These are phyloP conservation scores for Excalfactoria chinensis DNA, from an alignment of 2,113 vertebrate species.

Conservation along the genomic window DNA sequence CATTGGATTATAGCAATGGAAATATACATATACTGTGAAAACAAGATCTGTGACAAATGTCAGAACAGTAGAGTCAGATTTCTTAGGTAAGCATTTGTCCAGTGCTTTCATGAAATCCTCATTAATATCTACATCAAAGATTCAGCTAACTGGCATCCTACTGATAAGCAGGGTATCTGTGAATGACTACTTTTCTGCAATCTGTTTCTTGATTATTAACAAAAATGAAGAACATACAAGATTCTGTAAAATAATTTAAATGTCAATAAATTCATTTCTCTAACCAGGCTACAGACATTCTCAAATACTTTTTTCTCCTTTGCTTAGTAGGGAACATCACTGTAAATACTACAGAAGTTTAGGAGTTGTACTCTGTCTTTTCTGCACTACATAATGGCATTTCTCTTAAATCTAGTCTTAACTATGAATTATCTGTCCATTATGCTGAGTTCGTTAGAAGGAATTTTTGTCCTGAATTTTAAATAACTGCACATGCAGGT, in stretches of 20 bases:
- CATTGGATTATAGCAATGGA: neutral
- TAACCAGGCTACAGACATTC: neutral
- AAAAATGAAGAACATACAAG: neutral
- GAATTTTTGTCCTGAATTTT: neutral
- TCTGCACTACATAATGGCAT: neutral
- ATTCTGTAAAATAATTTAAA: neutral
- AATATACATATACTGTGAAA: neutral
- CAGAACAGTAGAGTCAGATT: neutral
- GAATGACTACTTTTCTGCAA: neutral
- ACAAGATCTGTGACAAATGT: neutral
- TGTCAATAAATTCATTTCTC: neutral
- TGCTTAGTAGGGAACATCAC: neutral
- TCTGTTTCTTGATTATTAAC: neutral
- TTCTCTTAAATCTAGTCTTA: neutral
- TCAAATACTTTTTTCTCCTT: neutral
- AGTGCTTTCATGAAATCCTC: neutral
- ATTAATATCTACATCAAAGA: neutral
- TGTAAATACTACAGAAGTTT: neutral
- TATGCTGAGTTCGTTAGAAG: accelerated
- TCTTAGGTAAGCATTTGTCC: neutral
- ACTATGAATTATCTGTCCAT: neutral
- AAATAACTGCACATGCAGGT: neutral
- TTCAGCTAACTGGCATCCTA: neutral
- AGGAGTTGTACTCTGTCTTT: neutral
- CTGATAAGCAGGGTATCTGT: neutral